Percentiles rank a stretch among this genome's conserved stretches.
Conservation (phyloP, 64 coral and sea anemone species). For the Montipora sp. region DNA sequence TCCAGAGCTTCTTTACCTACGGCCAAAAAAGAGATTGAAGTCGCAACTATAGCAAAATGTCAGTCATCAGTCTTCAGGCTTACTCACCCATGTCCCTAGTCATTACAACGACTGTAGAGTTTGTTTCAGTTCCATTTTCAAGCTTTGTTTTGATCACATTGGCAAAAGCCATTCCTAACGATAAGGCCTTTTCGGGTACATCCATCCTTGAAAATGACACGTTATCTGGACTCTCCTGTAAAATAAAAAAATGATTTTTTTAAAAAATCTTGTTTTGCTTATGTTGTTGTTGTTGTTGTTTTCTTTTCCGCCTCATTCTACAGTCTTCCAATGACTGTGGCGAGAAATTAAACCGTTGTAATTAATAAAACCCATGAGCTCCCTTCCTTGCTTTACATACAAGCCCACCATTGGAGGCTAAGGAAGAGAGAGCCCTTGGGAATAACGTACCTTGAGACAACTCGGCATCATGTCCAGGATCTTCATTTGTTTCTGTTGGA, state of each 20-base stretch:
- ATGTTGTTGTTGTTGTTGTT: too few relatives aligned
- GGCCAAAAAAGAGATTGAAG: too few relatives aligned
- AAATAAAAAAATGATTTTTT: neutral
- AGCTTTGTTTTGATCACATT: neutral
- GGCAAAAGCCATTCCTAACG: neutral
- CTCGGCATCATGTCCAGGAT: neutral
- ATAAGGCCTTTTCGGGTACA: neutral
- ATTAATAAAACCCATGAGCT: too few relatives aligned
- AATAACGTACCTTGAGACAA: slow-evolving; percentile 2
- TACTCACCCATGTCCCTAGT: neutral
- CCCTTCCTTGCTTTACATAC: too few relatives aligned
- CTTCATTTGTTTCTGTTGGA: slow-evolving; percentile 1
- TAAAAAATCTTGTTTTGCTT: too few relatives aligned
- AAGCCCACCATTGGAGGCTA: too few relatives aligned
- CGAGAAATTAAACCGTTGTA: too few relatives aligned
- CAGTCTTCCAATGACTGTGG: too few relatives aligned
- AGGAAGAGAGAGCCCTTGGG: too few relatives aligned
- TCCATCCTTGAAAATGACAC: slow-evolving; percentile 14
- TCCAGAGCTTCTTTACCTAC: too few relatives aligned
- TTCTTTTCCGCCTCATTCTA: too few relatives aligned
- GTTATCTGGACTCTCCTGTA: slow-evolving; percentile 5
- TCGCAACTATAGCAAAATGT: too few relatives aligned
- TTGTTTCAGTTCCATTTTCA: neutral
- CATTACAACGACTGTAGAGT: neutral
- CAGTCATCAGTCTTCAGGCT: neutral